Evolutionary conservation across 2,113 vertebrate genomes (phyloP).

Genomic region (Ovis canadensis): DNA sequence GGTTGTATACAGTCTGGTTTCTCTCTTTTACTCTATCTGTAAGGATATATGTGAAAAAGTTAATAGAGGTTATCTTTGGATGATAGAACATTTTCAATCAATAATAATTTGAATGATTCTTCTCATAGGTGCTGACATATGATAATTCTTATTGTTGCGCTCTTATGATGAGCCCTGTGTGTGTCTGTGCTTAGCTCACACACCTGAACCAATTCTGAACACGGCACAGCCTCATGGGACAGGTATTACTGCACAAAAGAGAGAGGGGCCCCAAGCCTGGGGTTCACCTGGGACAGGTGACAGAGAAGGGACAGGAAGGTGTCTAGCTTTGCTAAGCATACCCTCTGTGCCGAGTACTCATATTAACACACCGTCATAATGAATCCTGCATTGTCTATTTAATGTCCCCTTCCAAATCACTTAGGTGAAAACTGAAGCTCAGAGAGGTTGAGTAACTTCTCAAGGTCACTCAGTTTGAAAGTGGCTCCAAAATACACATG

Average conservation of each 20-base stretch:
- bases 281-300: background rate
- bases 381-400: background rate
- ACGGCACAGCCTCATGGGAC: accelerated
- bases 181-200: background rate
- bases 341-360: background rate
- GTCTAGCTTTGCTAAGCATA: background rate
- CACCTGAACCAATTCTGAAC: background rate
- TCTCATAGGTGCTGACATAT: background rate
- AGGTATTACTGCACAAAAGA: accelerated
- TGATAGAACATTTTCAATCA: background rate
- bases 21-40: background rate
- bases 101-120: background rate
- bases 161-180: background rate
- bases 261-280: background rate
- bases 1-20: accelerated
- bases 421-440: background rate
- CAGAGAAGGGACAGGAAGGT: background rate
- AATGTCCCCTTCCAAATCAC: background rate
- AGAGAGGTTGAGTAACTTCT: background rate
- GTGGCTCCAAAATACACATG: background rate
- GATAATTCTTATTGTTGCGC: background rate
- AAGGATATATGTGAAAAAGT: background rate
- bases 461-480: background rate
- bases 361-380: background rate
- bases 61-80: background rate